Conservation (phyloP, 37 sponge, comb jelly and placozoan genomes). For the Sycon ciliatum region DNA sequence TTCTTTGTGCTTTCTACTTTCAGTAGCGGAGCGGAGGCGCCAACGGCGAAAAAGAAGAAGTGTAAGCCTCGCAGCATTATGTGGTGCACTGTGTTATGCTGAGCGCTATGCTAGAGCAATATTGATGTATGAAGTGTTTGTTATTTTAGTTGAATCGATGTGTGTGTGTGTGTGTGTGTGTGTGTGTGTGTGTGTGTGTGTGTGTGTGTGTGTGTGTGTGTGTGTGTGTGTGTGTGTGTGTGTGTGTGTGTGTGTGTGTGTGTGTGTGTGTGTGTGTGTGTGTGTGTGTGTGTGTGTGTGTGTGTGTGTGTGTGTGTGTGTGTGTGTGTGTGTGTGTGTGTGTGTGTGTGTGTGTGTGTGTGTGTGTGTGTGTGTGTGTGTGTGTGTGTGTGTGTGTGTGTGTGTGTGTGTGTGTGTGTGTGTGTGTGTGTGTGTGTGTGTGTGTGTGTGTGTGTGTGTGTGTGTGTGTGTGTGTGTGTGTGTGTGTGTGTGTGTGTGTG, state of each 20-base stretch:
- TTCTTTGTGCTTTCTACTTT: too few species aligned
- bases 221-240: conserved; percentile 24
- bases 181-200: conserved; percentile 12
- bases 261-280: conserved; percentile 24
- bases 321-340: conserved; percentile 21
- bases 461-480: conserved; percentile 17
- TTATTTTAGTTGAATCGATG: background rate
- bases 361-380: conserved; percentile 24
- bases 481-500: conserved; percentile 24
- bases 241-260: conserved; percentile 24
- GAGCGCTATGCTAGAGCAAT: too few species aligned
- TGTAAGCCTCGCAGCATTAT: too few species aligned
- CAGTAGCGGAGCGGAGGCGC: too few species aligned
- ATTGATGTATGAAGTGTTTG: too few species aligned
- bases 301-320: conserved; percentile 23
- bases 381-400: conserved; percentile 33
- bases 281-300: conserved; percentile 24
- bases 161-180: conserved; percentile 5
- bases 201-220: conserved; percentile 21
- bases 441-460: conserved; percentile 34
- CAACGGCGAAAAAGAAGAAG: too few species aligned
- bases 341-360: conserved; percentile 24
- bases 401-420: conserved; percentile 45
- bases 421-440: conserved; percentile 31
- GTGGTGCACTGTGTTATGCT: too few species aligned